Base-by-base conservation (phyloP, 2,888 invertebrate species). In the Scelioninae gen. 2 region DNA sequence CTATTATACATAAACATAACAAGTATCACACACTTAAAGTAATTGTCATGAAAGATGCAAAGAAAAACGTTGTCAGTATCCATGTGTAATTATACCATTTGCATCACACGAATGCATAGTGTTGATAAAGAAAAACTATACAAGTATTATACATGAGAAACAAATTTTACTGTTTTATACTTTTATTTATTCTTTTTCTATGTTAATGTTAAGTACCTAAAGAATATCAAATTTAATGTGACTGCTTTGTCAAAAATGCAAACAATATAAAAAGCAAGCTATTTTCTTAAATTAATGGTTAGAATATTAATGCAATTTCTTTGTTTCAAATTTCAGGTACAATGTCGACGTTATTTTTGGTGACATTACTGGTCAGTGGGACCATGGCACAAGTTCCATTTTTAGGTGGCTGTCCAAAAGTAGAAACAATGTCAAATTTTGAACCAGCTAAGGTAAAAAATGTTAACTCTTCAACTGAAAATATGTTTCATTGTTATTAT, bases 341-440 rank as follows among this genome's bases (percentile, higher is more conserved):
- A 45, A 71, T 64, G 63, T 71, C 83, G 63, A 74, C 80, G 72
- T 50, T 80, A 16, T 60, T 70, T 7, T 22, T 84, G 22, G 61
- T 82, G 11, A 45, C 78, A 18, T 48, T 81, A 11, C 53, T 80
- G 9, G 19, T 80, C 2, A 79, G 76, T 1, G 76, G 61, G 19
- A 75, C 76, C 7, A 60, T 76, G 6, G 87, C 90, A 0, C 93
- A 93, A 82, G 88, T 93, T 9, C 89, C 92, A 0, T 88, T 90
- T 77, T 87, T 91, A 0, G 91, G 91, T 1, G 80, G 85, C 0
- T 93, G 93, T 78, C 93, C 92, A 0, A 86, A 89, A 11, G 88
- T 92, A 0, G 86, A 88, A 53, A 88, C 90, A 1, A 88, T 90
- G 86, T 82, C 87, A 1, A 86, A 90, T 76, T 93, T 93, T 78